A percentile compares a stretch with the other conserved stretches of the same genome.
Conservation (phyloP, 2,888 invertebrate species). For the Isotomurus palustris region DNA sequence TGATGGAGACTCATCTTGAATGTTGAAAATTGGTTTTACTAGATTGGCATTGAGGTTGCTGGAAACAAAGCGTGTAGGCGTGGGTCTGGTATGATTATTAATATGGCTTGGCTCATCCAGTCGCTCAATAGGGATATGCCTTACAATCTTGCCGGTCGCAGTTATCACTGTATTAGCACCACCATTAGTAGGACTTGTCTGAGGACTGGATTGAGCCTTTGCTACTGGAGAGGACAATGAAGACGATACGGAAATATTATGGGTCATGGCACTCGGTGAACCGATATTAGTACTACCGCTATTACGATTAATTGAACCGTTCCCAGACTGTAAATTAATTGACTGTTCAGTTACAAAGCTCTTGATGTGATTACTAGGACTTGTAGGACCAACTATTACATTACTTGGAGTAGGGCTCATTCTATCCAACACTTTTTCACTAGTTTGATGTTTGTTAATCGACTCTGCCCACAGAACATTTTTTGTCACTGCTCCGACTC, state of each 20-base stretch:
- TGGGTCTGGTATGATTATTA: constrained; percentile 12
- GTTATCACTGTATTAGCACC: neutral
- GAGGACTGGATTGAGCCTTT: neutral
- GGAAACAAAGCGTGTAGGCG: neutral
- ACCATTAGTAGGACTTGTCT: neutral
- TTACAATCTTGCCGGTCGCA: constrained; percentile 6
- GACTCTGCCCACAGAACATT: constrained; percentile 43
- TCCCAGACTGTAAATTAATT: no score
- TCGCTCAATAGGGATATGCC: constrained; percentile 36
- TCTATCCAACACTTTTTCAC: constrained; percentile 29
- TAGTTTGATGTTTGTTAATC: constrained; percentile 26
- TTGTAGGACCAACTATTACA: no score
- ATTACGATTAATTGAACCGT: no score
- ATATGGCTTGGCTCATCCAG: constrained; percentile 16
- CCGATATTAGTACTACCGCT: no score
- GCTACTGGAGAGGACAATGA: neutral
- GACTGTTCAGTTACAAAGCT: neutral
- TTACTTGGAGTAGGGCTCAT: constrained; percentile 15
- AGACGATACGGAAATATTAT: neutral
- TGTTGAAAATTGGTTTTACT: neutral
- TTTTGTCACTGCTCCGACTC: constrained; percentile 34
- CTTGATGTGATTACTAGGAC: constrained; percentile 1
- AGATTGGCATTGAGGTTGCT: neutral
- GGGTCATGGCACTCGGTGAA: neutral
- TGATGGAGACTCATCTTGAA: neutral